phyloP scores from a whole-genome alignment of 2,888 invertebrate genomes.

The Allacma fusca region DNA sequence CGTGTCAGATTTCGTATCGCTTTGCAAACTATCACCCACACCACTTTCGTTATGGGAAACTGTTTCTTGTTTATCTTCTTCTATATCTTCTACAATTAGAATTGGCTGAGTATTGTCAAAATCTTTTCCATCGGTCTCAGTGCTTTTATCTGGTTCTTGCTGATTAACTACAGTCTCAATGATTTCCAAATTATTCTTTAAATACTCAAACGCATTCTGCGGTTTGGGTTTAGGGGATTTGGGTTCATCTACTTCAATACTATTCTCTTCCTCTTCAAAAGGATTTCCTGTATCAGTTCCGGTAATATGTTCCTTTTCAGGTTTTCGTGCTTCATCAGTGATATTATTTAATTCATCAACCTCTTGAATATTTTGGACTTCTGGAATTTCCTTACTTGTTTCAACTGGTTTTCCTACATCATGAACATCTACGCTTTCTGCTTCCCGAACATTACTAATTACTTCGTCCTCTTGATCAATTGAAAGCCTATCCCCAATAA shows the following conservation, averaged over 20 bases:
- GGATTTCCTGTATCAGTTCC: background rate
- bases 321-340: too few relatives aligned
- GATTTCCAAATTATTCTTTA: constrained; percentile 30
- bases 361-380: too few relatives aligned
- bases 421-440: background rate
- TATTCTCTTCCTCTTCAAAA: constrained; percentile 7
- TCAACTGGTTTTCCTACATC: too few relatives aligned
- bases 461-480: background rate
- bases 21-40: constrained; percentile 36
- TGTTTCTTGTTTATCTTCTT: constrained; percentile 17
- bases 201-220: constrained; percentile 33
- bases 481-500: background rate
- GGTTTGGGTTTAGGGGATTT: constrained; percentile 17
- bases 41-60: constrained; percentile 33
- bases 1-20: constrained; percentile 22
- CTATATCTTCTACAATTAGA: background rate
- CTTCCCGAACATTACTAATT: background rate
- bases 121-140: too few relatives aligned
- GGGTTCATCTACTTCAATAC: background rate
- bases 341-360: too few relatives aligned
- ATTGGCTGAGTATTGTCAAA: too few relatives aligned
- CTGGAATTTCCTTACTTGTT: too few relatives aligned
- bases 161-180: constrained; percentile 9
- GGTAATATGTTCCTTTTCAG: too few relatives aligned
- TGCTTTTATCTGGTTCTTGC: too few relatives aligned